Conservation (phyloP, 2,113 vertebrate species). For the Anolis sagrei region DNA sequence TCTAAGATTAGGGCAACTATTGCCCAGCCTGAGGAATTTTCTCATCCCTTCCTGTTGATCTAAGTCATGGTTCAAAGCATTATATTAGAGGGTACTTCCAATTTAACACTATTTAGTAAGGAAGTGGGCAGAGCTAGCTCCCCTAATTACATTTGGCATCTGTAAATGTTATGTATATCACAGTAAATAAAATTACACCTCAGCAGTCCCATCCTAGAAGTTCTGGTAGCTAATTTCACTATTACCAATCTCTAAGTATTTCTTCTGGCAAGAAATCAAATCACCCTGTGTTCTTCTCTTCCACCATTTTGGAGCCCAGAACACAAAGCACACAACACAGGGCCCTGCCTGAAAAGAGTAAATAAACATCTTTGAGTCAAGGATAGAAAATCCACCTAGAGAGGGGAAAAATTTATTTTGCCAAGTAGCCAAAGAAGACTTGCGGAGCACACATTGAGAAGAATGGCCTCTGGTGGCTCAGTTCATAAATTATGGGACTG, state of each 20-base stretch:
- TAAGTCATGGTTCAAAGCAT: not conserved
- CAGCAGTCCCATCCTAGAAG: not conserved
- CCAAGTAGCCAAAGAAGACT: not conserved
- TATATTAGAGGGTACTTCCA: not conserved
- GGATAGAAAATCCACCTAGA: not conserved
- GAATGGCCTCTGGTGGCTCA: not conserved
- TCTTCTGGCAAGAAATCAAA: not conserved
- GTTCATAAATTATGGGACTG: not conserved
- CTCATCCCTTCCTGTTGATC: not conserved
- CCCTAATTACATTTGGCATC: not conserved
- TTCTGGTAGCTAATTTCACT: not conserved
- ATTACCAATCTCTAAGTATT: not conserved
- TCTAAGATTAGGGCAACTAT: not conserved
- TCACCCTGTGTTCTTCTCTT: not conserved
- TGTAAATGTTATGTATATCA: too few relatives aligned
- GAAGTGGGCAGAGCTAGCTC: not conserved
- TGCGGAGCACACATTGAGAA: not conserved
- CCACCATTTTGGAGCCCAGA: not conserved
- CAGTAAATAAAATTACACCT: not conserved
- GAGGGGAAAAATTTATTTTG: not conserved
- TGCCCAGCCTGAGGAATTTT: not conserved
- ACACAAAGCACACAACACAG: not conserved
- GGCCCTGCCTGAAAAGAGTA: not conserved
- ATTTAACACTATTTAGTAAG: not conserved
- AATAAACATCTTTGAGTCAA: not conserved